Evolutionary conservation across 2,113 vertebrate species (phyloP), one percentile per base, ranked within the genome.

Genomic region (Sigmodon hispidus): DNA sequence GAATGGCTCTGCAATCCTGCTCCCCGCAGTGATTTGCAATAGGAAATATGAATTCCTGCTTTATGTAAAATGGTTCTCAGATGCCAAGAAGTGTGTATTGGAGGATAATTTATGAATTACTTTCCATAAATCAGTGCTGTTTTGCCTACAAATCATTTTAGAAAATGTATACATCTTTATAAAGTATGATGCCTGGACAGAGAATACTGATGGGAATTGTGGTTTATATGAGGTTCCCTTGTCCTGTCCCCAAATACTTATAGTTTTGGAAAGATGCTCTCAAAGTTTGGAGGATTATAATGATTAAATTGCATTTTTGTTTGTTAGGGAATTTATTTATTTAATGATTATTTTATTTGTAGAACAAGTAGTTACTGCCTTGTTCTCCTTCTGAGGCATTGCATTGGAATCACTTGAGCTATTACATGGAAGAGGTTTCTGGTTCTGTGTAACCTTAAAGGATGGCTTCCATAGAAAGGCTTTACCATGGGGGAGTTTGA

Each of bases 21-120:
- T 94, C 96, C 97, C 97, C 65, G 63, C 89, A 95, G 94, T 94
- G 81, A 94, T 95, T 97, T 96, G 93, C 93, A 95, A 96, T 96
- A 97, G 95, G 96, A 96, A 96, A 96, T 95, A 81, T 84, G 87
- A 97, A 97, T 97, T 97, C 85, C 77, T 97, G 52, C 57, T 96
- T 45, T 65, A 96, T 96, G 94, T 91, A 96, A 97, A 97, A 94
- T 87, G 94, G 92, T 52, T 86, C 94, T 96, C 94, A 95, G 86
- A 96, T 96, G 95, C 96, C 36, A 73, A 96, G 90, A 97, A 97
- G 96, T 97, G 86, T 97, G 79, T 88, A 93, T 90, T 96, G 85
- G 87, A 94, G 85, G 59, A 80, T 92, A 94, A 96, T 97, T 97
- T 95, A 97, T 92, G 85, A 89, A 87, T 95, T 95, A 43, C 63